phyloP scores from a whole-genome alignment of 2,888 invertebrate genomes.

The Antitype chi region DNA sequence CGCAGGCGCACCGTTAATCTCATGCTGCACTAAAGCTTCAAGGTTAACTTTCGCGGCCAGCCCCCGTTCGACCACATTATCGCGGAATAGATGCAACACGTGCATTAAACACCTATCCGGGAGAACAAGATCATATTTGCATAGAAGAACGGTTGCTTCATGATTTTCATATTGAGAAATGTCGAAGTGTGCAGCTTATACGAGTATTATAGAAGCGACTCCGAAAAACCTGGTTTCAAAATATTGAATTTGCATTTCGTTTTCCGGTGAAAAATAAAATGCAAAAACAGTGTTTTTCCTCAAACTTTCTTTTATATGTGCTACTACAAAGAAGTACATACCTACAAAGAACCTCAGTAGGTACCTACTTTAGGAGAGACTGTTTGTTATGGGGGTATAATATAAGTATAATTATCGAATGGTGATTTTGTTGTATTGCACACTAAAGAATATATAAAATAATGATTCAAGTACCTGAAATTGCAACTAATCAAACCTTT shows the following conservation, averaged over 20 bases:
- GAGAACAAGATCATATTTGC: conserved; percentile 45
- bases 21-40: conserved; percentile 78
- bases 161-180: conserved; percentile 18
- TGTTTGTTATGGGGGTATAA: neutral
- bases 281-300: neutral
- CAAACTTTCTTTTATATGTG: conserved; percentile 17
- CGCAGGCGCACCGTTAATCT: conserved; percentile 80
- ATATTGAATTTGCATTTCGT: conserved; percentile 2
- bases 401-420: conserved; percentile 13
- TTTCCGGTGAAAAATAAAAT: neutral
- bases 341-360: conserved; percentile 4
- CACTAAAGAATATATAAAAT: conserved; percentile 27
- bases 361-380: conserved; percentile 9
- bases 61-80: conserved; percentile 64
- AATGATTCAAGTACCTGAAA: conserved; percentile 11
- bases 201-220: conserved; percentile 5
- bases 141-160: conserved; percentile 9
- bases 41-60: conserved; percentile 87
- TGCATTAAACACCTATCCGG: conserved; percentile 44
- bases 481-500: conserved; percentile 22
- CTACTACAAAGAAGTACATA: no score
- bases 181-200: neutral
- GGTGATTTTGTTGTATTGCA: conserved; percentile 33
- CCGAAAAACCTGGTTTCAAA: neutral
- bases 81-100: conserved; percentile 51